Base-by-base conservation (phyloP, 92 coral and sea anemone genomes). In the Heliopora coerulea region DNA sequence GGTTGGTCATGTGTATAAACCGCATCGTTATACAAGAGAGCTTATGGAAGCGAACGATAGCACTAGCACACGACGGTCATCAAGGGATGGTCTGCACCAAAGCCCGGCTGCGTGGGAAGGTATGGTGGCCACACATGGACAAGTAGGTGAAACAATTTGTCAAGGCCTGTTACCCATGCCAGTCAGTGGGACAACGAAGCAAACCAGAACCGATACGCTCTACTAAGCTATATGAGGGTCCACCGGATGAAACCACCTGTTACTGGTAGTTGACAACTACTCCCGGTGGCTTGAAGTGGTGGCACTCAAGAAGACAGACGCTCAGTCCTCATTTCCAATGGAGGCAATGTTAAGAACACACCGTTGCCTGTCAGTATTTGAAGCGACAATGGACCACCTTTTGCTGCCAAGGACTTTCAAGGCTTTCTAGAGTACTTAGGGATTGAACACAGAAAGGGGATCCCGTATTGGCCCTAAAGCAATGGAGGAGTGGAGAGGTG, bases 271-370 rank as follows among this genome's bases (percentile, higher is more conserved):
- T 4, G 87, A 86, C 81, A 78, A 89, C 79, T 83, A 70, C 63
- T 79, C 74, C 3, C 85, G 88, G 0, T 83, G 91, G 88, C 89
- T 87, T 0, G 89, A 89, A 74, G 89, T 84, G 6, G 73, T 81
- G 40, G 58, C 81, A 24, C 65, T 89, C 20, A 80, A 77, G 83
- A 86, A 86, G 62, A 78, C 90, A 10, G 85, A 83, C 54, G 80
- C 84, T 6, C 41, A 68, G 33, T 86, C 75, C 35, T 75, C 82
- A 24, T 74, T 78, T 17, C 61, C 54, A 7, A 72, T 82, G 85
- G 83, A 86, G 35, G 42, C 42, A 37, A 37, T 37, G 42, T 37
- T 37, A 4, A 4, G 42, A 11, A 37, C 42, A 37, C 42, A 37
- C 11, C 6, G 42, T 11, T 37, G 4, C 42, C 42, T 11, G 42